Percentiles rank a stretch among this genome's conserved stretches.
phyloP scores from a whole-genome alignment of 2,797 vertebrate genomes.

The Cichlasoma orientale region DNA sequence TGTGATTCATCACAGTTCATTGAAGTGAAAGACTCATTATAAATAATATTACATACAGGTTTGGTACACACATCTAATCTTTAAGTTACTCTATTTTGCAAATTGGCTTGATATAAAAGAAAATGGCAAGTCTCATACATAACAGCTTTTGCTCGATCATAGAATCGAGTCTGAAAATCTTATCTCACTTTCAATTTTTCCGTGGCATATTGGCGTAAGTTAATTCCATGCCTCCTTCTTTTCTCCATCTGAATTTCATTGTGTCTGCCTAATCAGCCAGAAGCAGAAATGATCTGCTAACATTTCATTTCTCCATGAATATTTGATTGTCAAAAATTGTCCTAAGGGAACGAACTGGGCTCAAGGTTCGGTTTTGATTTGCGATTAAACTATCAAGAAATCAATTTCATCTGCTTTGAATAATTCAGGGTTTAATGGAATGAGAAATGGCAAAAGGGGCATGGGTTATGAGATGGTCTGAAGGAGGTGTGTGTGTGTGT shows the following conservation, averaged over 20 bases:
- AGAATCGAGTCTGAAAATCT: constrained; percentile 59
- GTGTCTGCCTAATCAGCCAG: constrained; percentile 75
- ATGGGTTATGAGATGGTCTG: constrained; percentile 70
- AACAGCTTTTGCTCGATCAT: constrained; percentile 30
- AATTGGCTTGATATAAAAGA: constrained; percentile 31
- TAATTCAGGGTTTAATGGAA: constrained; percentile 82
- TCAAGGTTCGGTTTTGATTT: constrained; percentile 78
- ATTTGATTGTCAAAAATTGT: constrained; percentile 82
- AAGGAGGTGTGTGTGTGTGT: constrained; percentile 14
- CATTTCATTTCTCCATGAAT: constrained; percentile 82
- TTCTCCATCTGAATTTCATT: constrained; percentile 73
- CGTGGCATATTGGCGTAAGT: constrained; percentile 55
- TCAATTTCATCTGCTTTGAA: constrained; percentile 82
- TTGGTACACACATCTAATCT: neutral
- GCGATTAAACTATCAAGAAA: constrained; percentile 84
- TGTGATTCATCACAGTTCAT: neutral
- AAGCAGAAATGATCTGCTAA: constrained; percentile 78
- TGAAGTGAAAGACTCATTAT: neutral
- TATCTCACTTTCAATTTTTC: constrained; percentile 67
- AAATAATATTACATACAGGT: neutral
- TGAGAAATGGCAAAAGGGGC: constrained; percentile 70
- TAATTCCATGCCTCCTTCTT: constrained; percentile 65
- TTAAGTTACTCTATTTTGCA: constrained; percentile 7
- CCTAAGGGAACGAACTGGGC: constrained; percentile 72
- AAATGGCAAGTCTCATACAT: neutral